Base-by-base conservation (phyloP, 2,113 vertebrate genomes). In the Ceyx margarethae region DNA sequence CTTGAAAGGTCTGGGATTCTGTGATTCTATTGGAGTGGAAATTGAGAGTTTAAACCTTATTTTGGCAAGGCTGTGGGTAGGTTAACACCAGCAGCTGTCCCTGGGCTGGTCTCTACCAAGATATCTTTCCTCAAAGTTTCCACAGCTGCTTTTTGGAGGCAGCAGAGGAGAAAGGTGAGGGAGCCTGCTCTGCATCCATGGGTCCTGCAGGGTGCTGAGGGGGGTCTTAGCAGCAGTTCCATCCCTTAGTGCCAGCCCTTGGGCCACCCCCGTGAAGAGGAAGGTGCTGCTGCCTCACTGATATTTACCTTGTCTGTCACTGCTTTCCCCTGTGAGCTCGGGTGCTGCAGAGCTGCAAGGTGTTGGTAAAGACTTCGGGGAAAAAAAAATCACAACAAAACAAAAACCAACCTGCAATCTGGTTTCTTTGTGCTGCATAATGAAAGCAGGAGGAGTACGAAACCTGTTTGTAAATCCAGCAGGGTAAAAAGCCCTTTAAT, bases 31-130 rank as follows among this genome's bases (percentile, higher is more conserved):
- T 14, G 33, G 48, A 26, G 10, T 54, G 22, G 33, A 8, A 80
- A 26, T 3, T 0, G 2, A 16, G 11, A 1, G 19, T 65, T 50
- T 4, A 4, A 2, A 5, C 26, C 35, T 33, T 9, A 0, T 8
- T 18, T 28, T 15, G 18, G 22, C 45, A 25, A 35, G 54, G 31
- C 79, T 45, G 21, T 12, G 33, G 37, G 37, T 37, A 37, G 37
- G 66, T 79, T 75, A 67, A 51, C 0, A 1, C 61, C 37, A 15
- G 5, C 56, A 6, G 33, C 0, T 11, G 7, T 43, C 54, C 64
- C 50, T 12, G 1, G 5, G 25, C 35, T 18, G 1, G 8, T 54
- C 40, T 53, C 48, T 42, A 22, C 21, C 48, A 4, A 1, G 5
- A 2, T 6, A 1, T 10, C 5, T 18, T 37, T 15, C 2, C 3